Evolutionary conservation across 2,888 invertebrate species (phyloP), one percentile per base, ranked within the genome.

Genomic region (Cryptus viduatorius): DNA sequence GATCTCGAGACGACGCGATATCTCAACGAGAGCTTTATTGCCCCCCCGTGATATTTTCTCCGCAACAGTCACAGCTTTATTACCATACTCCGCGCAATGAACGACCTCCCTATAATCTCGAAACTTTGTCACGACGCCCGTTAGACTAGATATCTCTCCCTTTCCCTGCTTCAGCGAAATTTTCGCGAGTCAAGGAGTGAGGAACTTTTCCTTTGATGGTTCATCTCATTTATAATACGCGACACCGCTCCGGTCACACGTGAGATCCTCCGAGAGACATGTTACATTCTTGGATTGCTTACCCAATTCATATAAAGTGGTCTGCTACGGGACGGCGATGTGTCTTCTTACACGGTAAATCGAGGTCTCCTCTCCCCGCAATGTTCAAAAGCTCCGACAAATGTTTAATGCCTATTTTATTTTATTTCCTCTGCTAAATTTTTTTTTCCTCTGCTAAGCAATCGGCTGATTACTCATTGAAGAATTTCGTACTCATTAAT

Each of bases 11-110:
- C 68, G 50, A 24, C 68, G 61, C 37, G 68, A 75, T 73, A 80
- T 75, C 80, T 80, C 80, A 68, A 72, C 73, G 67, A 59, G 73
- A 82, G 73, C 82, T 82, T 79, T 82, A 79, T 75, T 61, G 68
- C 73, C 59, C 37, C 16, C 69, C n/a, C 24, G 16, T 42, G 61
- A 42, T 37, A 37, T 68, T 78, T 53, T 16, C 65, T 16, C 73
- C 56, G 48, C 48, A 59, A 24, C 37, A 64, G 31, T 24, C 73
- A 56, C 61, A 71, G 61, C 65, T 76, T 71, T 79, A 76, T 79
- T 64, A 65, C 5, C 59, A 73, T 71, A 68, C 77, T 31, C 53
- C 44, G 44, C 56, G 68, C 59, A 31, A 68, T 31, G 77, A 78
- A 78, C 77, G 77, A 68, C 68, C 48, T 48, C 44, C 50, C 31